These are phyloP conservation scores for Encarsia formosa DNA, from an alignment of 2,888 invertebrate species.

Conservation along the genomic window DNA sequence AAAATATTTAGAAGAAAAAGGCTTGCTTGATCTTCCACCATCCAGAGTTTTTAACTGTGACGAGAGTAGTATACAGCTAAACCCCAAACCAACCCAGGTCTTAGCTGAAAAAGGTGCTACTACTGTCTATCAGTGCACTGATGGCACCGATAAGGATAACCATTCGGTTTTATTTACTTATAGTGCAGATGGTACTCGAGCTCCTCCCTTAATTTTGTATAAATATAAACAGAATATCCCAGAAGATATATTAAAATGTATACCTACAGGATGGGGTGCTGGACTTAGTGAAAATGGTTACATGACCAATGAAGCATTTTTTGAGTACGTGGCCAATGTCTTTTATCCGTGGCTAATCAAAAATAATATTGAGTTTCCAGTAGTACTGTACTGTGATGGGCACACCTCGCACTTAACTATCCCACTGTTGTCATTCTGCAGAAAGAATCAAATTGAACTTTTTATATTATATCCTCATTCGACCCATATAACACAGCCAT, in stretches of 20 bases:
- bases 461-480: background rate
- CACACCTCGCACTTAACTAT: background rate
- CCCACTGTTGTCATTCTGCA: background rate
- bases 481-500: background rate
- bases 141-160: no score
- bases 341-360: conserved; percentile 24
- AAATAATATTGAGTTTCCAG: conserved; percentile 1
- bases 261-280: conserved; percentile 9
- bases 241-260: background rate
- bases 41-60: conserved; percentile 30
- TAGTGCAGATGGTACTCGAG: conserved; percentile 5
- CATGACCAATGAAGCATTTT: conserved; percentile 2
- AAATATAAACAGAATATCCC: background rate
- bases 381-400: background rate
- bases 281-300: conserved; percentile 2
- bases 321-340: background rate
- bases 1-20: conserved; percentile 7
- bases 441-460: background rate
- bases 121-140: no score
- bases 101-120: conserved; percentile 20
- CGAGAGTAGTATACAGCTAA: no score
- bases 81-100: conserved; percentile 29
- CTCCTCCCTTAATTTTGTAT: conserved; percentile 6
- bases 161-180: conserved; percentile 18
- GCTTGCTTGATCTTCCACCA: conserved; percentile 19